phyloP scores from a whole-genome alignment of 1,140 invertebrate genomes.

The Halyomorpha halys region DNA sequence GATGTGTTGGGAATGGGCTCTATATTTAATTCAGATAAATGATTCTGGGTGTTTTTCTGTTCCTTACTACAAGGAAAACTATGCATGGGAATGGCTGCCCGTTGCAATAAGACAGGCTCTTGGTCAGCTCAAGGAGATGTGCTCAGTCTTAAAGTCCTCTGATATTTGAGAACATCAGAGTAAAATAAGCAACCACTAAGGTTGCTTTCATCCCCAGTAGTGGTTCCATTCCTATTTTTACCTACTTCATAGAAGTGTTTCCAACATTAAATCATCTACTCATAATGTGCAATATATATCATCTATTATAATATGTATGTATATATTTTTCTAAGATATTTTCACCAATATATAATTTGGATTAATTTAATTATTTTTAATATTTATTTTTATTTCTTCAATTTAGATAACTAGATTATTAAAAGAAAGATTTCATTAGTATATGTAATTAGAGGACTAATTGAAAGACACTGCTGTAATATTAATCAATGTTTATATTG shows the following conservation, averaged over 20 bases:
- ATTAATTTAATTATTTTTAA: no score
- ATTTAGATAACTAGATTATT: no score
- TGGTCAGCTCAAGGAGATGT: slow-evolving; percentile 34
- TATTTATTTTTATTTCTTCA: no score
- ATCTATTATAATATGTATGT: no score
- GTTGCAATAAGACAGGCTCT: slow-evolving; percentile 39
- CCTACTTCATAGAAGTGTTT: background rate
- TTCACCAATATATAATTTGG: no score
- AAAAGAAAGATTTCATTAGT: no score
- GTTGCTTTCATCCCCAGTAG: background rate
- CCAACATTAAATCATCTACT: slow-evolving; percentile 2
- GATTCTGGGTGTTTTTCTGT: background rate
- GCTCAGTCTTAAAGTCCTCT: slow-evolving; percentile 4
- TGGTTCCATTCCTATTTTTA: background rate
- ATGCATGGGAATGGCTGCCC: slow-evolving; percentile 35
- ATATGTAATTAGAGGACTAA: no score
- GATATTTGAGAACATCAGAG: background rate
- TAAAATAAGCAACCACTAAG: background rate
- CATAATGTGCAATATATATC: background rate
- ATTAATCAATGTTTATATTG: no score
- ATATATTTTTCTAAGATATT: no score
- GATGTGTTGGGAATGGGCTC: slow-evolving; percentile 15
- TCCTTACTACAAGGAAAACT: slow-evolving; percentile 10
- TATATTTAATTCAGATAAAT: slow-evolving; percentile 18
- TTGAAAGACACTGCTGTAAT: no score